Evolutionary conservation across 2,113 vertebrate genomes (phyloP).

Genomic region (Lophochroa leadbeateri): DNA sequence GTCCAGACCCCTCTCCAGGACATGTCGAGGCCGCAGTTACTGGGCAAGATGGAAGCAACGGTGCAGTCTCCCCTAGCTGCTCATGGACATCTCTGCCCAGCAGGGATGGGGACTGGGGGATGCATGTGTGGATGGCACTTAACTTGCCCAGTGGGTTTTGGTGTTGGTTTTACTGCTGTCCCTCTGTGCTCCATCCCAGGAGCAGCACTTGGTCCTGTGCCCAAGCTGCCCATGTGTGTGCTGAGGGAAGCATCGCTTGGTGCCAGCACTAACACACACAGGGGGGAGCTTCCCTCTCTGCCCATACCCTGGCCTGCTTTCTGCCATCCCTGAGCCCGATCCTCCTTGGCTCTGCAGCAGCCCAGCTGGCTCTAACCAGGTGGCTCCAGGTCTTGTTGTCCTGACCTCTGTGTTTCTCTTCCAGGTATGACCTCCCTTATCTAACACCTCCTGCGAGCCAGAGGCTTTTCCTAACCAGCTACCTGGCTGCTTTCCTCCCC

Average conservation of each 20-base stretch:
- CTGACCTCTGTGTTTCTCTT: slow-evolving; percentile 52
- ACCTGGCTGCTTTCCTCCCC: slow-evolving; percentile 33
- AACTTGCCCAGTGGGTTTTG: not conserved
- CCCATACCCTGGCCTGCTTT: not conserved
- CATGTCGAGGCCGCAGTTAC: not conserved
- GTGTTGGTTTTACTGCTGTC: not conserved
- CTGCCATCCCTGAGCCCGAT: not conserved
- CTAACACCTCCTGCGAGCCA: slow-evolving; percentile 48
- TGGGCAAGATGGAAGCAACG: not conserved
- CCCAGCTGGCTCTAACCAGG: not conserved
- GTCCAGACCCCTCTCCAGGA: not conserved
- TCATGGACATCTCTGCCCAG: not conserved
- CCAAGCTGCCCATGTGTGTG: not conserved
- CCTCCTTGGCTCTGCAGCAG: not conserved
- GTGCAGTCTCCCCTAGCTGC: not conserved
- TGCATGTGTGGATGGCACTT: not conserved
- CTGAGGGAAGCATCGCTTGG: not conserved
- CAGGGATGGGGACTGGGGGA: not conserved
- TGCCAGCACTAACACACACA: not conserved
- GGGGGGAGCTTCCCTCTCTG: not conserved
- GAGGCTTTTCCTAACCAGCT: slow-evolving; percentile 66
- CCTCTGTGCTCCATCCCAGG: not conserved
- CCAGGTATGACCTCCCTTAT: slow-evolving; percentile 68
- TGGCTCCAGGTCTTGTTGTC: not conserved
- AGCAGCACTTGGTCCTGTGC: not conserved